Percentiles rank a stretch among this genome's conserved stretches.
Evolutionary conservation across 2,888 invertebrate species (phyloP).

Genomic region (Leptinotarsa juncta): DNA sequence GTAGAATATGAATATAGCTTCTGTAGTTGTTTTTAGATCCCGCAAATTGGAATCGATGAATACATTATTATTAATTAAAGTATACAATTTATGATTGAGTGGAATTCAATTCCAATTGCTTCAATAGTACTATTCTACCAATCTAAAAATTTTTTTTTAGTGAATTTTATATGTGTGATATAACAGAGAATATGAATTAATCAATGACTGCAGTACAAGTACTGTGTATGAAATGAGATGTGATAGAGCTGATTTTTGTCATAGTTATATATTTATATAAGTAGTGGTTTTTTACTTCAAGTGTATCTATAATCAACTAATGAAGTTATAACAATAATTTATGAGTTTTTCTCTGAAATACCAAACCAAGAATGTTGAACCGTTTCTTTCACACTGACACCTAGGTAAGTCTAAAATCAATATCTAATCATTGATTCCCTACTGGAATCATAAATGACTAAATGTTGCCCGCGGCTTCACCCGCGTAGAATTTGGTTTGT

Average conservation of each 20-base stretch:
- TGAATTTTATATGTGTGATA: not conserved
- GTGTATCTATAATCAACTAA: not conserved
- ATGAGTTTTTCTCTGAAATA: too few relatives aligned
- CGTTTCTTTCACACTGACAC: too few relatives aligned
- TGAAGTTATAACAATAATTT: not conserved
- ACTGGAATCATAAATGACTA: too few relatives aligned
- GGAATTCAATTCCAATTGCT: not conserved
- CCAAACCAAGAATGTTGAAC: too few relatives aligned
- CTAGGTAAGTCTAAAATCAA: too few relatives aligned
- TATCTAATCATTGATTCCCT: too few relatives aligned
- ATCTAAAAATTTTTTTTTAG: not conserved
- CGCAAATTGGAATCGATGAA: not conserved
- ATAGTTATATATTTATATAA: constrained; percentile 15
- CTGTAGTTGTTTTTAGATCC: not conserved
- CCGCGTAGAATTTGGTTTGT: too few relatives aligned
- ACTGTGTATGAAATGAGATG: constrained; percentile 13
- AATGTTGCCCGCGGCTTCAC: too few relatives aligned
- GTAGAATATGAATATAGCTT: not conserved
- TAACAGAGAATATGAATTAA: not conserved
- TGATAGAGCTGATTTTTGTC: constrained; percentile 19
- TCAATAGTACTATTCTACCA: not conserved
- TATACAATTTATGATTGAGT: not conserved
- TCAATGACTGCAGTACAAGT: not conserved
- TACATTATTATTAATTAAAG: too few relatives aligned
- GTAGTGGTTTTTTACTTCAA: not conserved